Base-by-base conservation (phyloP, 2,113 vertebrate species). In the Elachura formosa region DNA sequence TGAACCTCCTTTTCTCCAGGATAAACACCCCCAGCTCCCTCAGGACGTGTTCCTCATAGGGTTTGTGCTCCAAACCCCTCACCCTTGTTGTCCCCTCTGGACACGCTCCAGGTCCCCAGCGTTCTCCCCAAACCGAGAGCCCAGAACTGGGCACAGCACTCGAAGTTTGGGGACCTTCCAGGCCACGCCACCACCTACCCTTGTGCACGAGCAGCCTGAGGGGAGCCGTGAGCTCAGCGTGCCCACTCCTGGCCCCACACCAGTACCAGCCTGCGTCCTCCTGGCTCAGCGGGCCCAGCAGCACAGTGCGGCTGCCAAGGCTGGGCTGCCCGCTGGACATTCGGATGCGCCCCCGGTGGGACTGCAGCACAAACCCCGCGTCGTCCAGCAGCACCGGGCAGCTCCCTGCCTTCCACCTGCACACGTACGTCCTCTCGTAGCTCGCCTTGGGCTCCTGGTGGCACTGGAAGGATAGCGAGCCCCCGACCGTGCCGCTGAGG, bases 191-290 rank as follows among this genome's bases (percentile, higher is more conserved):
- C 9, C 71, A 63, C 94, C 48, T 96, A 97, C 97, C 83, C 31
- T 46, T 41, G n/a, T 18, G 24, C 75, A 97, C 8, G 63, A 2
- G 46, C 76, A 97, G 77, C 85, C 72, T 93, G 34, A 97, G 19
- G 2, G 95, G 4, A 17, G 85, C 58, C 0, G 93, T 96, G 84
- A 95, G 85, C 83, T 96, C 92, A 0, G 20, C 6, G 24, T 71
- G 55, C 34, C 93, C 45, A 0, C 61, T 77, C 4, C 21, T 74
- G 56, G 91, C 92, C 85, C 91, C 86, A 1, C 96, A 97, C 97
- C 96, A 97, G 79, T 95, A 97, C 94, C 93, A 96, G 9, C 97
- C 97, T 3, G 10, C 56, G 0, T 97, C 97, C 40, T 81, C 93
- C 74, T 92, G 56, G 52, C 49, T 12, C 87, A 97, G 89, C 9